Conservation (phyloP, 2,113 vertebrate species). For the Chaenogobius annularis region DNA sequence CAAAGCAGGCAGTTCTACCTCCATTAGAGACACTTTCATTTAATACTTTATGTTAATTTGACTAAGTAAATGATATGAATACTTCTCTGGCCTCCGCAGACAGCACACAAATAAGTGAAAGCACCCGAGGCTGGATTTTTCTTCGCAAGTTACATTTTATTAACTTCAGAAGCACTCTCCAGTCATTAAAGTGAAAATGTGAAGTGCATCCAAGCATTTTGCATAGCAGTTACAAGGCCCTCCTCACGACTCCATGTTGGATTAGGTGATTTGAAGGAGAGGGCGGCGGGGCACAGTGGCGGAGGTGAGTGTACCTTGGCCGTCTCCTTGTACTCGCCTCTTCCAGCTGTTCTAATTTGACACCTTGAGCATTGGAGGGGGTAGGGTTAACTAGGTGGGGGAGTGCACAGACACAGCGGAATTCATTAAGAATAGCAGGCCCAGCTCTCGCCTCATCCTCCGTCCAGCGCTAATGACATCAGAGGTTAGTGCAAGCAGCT, state of each 20-base stretch:
- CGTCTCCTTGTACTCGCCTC: constrained; percentile 73
- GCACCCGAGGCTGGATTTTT: constrained; percentile 17
- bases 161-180: constrained; percentile 37
- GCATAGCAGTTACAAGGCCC: constrained; percentile 55
- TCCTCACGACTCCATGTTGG: constrained; percentile 58
- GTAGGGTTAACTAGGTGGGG: constrained; percentile 79
- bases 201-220: constrained; percentile 52
- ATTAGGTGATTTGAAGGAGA: constrained; percentile 65
- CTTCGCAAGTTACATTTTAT: constrained; percentile 32
- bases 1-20: constrained; percentile 1
- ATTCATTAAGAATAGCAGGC: constrained; percentile 93
- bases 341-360: constrained; percentile 89
- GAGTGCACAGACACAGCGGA: constrained; percentile 85
- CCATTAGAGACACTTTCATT: constrained; percentile 8
- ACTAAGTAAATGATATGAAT: constrained; percentile 3
- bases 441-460: constrained; percentile 69
- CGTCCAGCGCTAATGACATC: constrained; percentile 90
- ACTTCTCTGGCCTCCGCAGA: background rate
- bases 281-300: constrained; percentile 44
- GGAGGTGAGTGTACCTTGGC: constrained; percentile 62
- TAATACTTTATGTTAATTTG: constrained; percentile 14
- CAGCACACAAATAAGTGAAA: background rate
- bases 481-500: constrained; percentile 77
- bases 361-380: constrained; percentile 82
- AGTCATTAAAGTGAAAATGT: constrained; percentile 54